Conservation (phyloP, 2,797 vertebrate genomes). For the Halcyon chelicuti region DNA sequence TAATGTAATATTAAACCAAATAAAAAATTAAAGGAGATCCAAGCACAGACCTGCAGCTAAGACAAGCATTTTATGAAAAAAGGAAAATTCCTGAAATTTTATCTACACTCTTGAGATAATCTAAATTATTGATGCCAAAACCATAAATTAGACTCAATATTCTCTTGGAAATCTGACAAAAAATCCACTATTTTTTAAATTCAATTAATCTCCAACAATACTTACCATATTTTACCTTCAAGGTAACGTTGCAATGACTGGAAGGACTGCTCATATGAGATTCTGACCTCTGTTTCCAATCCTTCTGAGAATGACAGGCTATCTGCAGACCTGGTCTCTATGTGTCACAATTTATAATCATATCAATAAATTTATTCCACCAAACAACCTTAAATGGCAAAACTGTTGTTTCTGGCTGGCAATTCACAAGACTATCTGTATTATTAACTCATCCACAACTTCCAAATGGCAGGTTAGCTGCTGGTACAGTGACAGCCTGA, state of each 20-base stretch:
- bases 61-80: not conserved
- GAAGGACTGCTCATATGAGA: not conserved
- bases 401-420: not conserved
- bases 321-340: not conserved
- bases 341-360: not conserved
- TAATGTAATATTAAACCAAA: conserved; percentile 21
- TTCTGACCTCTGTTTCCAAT: not conserved
- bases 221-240: not conserved
- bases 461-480: not conserved
- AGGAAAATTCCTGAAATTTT: not conserved
- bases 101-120: not conserved
- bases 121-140: not conserved
- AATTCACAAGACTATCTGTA: not conserved
- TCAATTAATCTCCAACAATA: not conserved
- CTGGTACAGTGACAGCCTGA: not conserved
- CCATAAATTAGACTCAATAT: not conserved
- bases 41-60: conserved; percentile 15
- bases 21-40: not conserved
- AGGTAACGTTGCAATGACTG: not conserved
- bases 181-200: not conserved
- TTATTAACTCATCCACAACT: not conserved
- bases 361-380: not conserved
- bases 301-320: not conserved
- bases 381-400: not conserved
- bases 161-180: not conserved